Percentiles rank a stretch among this genome's conserved stretches.
phyloP scores from a whole-genome alignment of 2,113 vertebrate genomes.

The Tachycineta bicolor region DNA sequence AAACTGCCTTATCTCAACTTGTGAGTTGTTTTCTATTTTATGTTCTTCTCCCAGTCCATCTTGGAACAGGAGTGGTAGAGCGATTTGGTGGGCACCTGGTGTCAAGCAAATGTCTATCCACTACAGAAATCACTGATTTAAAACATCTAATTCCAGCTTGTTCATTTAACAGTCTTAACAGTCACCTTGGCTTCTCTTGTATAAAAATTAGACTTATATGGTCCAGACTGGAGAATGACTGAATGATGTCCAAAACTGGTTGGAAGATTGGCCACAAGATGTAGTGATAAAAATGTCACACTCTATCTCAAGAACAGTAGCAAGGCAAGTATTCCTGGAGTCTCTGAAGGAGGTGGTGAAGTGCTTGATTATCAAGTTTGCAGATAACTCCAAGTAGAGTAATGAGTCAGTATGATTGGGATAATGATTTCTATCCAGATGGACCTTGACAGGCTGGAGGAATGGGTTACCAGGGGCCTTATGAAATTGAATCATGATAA shows the following conservation, averaged over 20 bases:
- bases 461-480: background rate
- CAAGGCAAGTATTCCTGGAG: background rate
- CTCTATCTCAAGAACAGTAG: background rate
- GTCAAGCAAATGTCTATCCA: background rate
- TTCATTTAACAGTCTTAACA: background rate
- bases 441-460: background rate
- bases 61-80: background rate
- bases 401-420: background rate
- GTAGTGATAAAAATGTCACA: background rate
- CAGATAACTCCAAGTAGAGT: background rate
- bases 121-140: background rate
- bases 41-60: background rate
- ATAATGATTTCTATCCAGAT: background rate
- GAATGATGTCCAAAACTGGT: background rate
- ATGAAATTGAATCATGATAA: background rate
- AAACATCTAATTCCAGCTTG: background rate
- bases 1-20: background rate
- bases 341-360: background rate
- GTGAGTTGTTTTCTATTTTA: background rate
- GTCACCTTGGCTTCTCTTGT: background rate
- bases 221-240: background rate
- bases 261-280: background rate
- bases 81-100: fast-evolving
- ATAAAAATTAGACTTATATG: background rate
- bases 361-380: background rate